Conservation (phyloP, 2,797 vertebrate genomes). For the Tinamus major region DNA sequence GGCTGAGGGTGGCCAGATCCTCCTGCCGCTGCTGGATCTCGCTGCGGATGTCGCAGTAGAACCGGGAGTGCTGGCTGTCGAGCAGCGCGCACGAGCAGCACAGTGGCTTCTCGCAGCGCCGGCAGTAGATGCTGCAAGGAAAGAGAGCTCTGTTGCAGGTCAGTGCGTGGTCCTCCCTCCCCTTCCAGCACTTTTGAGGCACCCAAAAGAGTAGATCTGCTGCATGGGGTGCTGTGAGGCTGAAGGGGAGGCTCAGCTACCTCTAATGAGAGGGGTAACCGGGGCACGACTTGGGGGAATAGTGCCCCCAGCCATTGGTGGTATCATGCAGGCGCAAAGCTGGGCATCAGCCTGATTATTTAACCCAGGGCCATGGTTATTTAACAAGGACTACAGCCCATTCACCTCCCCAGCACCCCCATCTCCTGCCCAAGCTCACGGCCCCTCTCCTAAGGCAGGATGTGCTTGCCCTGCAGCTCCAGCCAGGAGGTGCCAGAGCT, state of each 20-base stretch:
- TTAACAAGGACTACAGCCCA: no score
- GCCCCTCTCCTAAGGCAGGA: background rate
- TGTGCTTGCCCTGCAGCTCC: background rate
- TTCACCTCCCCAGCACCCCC: no score
- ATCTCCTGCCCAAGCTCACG: fast-evolving
- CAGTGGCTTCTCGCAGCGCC: conserved; percentile 54
- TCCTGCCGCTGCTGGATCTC: conserved; percentile 61
- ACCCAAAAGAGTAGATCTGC: background rate
- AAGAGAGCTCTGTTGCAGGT: background rate
- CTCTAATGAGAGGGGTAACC: background rate
- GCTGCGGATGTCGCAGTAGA: conserved; percentile 43
- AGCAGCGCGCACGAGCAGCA: conserved; percentile 69
- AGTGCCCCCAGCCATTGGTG: background rate
- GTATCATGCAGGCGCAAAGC: background rate
- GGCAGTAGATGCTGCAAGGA: conserved; percentile 70
- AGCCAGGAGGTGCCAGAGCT: no score
- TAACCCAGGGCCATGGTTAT: no score
- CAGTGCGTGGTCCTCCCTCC: fast-evolving
- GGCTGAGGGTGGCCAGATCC: conserved; percentile 31
- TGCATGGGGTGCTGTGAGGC: no score
- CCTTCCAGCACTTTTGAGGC: background rate
- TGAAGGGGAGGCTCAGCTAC: background rate
- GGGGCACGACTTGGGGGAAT: background rate
- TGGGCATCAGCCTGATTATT: background rate
- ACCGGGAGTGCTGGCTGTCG: conserved; percentile 42